Evolutionary conservation across 2,888 invertebrate genomes (phyloP).

Genomic region (Hirudinaria manillensis): DNA sequence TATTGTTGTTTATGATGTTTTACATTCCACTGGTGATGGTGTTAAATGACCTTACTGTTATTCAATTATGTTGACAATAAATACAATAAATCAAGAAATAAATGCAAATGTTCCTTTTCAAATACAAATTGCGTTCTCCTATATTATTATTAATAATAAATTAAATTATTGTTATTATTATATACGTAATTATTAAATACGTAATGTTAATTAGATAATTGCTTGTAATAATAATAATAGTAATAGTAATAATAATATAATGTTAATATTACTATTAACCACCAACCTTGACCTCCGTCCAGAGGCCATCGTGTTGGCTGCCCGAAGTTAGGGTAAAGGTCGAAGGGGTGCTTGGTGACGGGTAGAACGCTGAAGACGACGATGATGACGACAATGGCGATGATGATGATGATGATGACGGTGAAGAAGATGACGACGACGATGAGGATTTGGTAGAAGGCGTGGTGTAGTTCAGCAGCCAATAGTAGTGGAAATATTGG

Average conservation of each 20-base stretch:
- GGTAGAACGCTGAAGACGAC: not conserved
- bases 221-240: not conserved
- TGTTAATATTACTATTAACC: not conserved
- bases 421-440: not conserved
- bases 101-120: no score
- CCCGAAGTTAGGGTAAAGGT: slow-evolving; percentile 27
- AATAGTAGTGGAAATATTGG: slow-evolving; percentile 26
- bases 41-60: no score
- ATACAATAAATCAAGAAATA: no score
- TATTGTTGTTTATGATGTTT: no score
- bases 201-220: not conserved
- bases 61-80: no score
- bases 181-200: not conserved
- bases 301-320: slow-evolving; percentile 25
- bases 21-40: no score
- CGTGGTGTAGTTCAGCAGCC: slow-evolving; percentile 25
- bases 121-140: no score
- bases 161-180: not conserved
- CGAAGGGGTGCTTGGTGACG: not conserved
- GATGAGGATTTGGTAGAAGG: slow-evolving; percentile 18
- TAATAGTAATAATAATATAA: not conserved
- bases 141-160: no score
- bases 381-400: not conserved
- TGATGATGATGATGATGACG: not conserved
- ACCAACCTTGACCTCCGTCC: slow-evolving; percentile 23